Evolutionary conservation across 30 jellyfish, hydroid and myxozoan genomes (phyloP), one percentile per base, ranked within the genome.

Genomic region (Hydractinia echinata): DNA sequence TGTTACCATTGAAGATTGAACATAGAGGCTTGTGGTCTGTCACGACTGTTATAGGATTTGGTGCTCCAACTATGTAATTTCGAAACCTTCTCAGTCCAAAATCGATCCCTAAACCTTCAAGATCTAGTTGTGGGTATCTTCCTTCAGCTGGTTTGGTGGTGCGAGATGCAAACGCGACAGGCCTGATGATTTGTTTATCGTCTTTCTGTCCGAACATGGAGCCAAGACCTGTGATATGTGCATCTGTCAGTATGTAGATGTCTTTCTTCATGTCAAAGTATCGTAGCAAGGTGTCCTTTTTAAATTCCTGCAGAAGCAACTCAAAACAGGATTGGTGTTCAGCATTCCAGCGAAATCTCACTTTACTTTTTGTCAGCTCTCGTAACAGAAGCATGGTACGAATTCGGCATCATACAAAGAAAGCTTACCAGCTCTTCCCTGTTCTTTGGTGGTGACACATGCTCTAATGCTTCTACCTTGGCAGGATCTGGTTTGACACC

Each of bases 151-250:
- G 66, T 4, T 73, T 85, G 4, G 95, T 85, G 21, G 87, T 19
- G 19, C 87, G 58, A 15, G 79, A 70, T 51, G 93, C 95, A 8
- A 86, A n/a, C 5, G 94, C 92, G 18, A 86, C 88, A 9, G 95
- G 79, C 64, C 55, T 85, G 18, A 81, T 10, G 21, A 30, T 14
- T 20, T 79, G 72, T 54, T 55, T 58, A 66, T 50, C 48, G 66
- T 62, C 61, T 19, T 51, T 18, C 53, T 81, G 88, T 19, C 88
- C 73, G 21, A 80, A 51, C 11, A 80, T 80, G 15, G 87, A 87
- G 7, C 49, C 30, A 13, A 64, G 53, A 7, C 82, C 87, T 6
- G 74, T n/a, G 13, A 18, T 11, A 55, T 19, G n/a, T 7, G 85
- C 85, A 77, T 50, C 85, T 6, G 66, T 73, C 14, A 80, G 19